phyloP scores from a whole-genome alignment of 37 sponge, comb jelly and placozoan species.

The Eunapius fragilis region DNA sequence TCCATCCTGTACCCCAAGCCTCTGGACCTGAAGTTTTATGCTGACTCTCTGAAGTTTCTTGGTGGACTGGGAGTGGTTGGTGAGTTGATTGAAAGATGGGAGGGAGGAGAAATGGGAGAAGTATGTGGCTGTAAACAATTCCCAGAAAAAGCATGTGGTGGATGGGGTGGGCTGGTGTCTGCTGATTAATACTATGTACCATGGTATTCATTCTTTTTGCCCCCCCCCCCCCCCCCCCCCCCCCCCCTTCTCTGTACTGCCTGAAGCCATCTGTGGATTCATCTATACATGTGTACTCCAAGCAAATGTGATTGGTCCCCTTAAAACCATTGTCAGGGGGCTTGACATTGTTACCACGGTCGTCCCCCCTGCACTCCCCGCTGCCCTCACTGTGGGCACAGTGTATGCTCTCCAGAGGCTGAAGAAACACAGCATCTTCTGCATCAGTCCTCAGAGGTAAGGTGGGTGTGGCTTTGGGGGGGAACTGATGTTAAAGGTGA shows the following conservation, averaged over 20 bases:
- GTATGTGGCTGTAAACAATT: not conserved
- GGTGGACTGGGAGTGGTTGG: constrained; percentile 5
- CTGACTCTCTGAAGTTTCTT: constrained; percentile 21
- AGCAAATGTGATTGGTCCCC: not conserved
- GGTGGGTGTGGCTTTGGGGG: too few relatives aligned
- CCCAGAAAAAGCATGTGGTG: too few relatives aligned
- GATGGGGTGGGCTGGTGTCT: too few relatives aligned
- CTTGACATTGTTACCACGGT: constrained; percentile 90
- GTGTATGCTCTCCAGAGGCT: constrained; percentile 86
- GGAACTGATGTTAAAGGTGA: too few relatives aligned
- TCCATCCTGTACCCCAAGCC: constrained; percentile 24
- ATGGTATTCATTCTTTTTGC: not conserved
- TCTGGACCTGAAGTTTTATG: constrained; percentile 5
- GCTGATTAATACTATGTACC: too few relatives aligned
- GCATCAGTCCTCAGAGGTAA: constrained; percentile 95
- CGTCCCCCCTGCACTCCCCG: constrained; percentile 94
- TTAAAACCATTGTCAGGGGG: constrained; percentile 54
- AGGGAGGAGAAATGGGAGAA: not conserved
- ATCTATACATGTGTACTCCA: not conserved
- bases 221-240: not conserved
- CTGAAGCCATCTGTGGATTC: constrained; percentile 3
- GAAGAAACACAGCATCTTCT: constrained; percentile 81
- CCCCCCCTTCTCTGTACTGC: too few relatives aligned
- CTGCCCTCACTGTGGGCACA: constrained; percentile 95
- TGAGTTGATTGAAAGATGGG: not conserved